Percentiles rank a stretch among this genome's conserved stretches.
Conservation (phyloP, 1,140 invertebrate species). For the Bombus cullumanus region DNA sequence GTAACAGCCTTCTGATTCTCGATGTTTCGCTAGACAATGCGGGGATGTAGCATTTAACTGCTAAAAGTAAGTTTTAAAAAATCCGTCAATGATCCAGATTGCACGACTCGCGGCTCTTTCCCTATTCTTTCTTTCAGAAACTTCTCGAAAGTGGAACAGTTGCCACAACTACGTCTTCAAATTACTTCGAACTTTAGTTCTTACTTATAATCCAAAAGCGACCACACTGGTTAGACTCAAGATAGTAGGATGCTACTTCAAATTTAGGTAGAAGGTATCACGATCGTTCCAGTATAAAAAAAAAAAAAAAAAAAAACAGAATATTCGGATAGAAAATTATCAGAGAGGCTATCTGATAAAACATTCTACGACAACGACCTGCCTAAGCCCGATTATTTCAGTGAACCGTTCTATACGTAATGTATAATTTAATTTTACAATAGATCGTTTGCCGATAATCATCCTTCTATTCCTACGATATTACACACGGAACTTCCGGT, state of each 20-base stretch:
- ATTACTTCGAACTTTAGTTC: background rate
- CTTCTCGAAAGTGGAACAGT: background rate
- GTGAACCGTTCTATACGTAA: background rate
- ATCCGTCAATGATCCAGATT: conserved; percentile 4
- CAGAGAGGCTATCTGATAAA: background rate
- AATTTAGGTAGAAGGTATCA: background rate
- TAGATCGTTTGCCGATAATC: background rate
- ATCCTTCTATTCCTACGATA: too few species aligned
- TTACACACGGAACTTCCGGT: background rate
- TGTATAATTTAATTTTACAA: background rate
- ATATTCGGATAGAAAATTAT: background rate
- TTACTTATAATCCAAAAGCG: background rate
- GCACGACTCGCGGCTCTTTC: background rate
- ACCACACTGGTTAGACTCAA: background rate
- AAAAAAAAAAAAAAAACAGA: too few species aligned
- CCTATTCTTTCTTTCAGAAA: background rate
- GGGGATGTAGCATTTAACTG: background rate
- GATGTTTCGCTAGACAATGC: background rate
- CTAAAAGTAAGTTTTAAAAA: background rate
- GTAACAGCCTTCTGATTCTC: background rate
- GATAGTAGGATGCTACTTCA: too few species aligned
- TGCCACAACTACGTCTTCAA: background rate
- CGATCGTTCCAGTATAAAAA: background rate
- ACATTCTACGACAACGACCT: background rate
- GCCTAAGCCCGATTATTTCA: too few species aligned